Evolutionary conservation across 2,113 vertebrate species (phyloP).

Genomic region (Progne subis): DNA sequence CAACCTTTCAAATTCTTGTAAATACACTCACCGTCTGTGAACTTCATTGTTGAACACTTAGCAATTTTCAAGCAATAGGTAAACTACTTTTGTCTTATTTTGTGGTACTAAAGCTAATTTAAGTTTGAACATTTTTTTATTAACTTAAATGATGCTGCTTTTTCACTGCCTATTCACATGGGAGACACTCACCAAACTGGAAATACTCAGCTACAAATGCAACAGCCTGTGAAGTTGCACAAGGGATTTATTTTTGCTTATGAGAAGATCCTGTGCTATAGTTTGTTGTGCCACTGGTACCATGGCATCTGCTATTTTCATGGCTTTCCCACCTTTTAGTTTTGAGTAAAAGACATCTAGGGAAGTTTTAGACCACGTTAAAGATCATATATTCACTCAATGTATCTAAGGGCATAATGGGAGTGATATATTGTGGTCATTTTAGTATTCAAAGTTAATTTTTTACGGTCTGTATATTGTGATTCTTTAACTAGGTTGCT

Average conservation of each 20-base stretch:
- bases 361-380: background rate
- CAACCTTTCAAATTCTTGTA: background rate
- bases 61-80: background rate
- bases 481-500: background rate
- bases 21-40: background rate
- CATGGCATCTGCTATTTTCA: background rate
- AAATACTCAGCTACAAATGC: background rate
- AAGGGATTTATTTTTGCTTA: background rate
- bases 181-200: background rate
- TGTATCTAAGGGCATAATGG: background rate
- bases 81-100: background rate
- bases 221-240: background rate
- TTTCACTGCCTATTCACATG: background rate
- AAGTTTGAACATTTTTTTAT: background rate
- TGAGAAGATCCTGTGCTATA: background rate
- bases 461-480: background rate
- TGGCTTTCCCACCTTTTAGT: background rate
- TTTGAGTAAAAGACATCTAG: background rate
- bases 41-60: background rate
- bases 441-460: background rate
- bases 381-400: background rate
- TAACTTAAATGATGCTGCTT: background rate
- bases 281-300: background rate
- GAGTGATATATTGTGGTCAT: background rate
- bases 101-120: background rate